Conservation (phyloP, 2,888 invertebrate genomes). For the Drosophila atroscutellata region DNA sequence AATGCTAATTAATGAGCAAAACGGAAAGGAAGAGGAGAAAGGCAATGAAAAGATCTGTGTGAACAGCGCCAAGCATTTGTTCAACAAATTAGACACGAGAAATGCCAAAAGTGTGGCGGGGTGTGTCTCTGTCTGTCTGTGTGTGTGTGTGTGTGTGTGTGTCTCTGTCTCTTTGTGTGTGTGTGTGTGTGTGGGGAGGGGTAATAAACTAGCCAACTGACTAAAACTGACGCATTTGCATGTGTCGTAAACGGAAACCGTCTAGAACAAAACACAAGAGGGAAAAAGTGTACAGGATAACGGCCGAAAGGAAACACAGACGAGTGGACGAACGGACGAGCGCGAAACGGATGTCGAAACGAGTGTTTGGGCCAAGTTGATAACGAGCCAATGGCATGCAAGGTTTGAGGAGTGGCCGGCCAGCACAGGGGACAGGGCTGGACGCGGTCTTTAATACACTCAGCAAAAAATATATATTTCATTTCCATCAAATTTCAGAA, state of each 20-base stretch:
- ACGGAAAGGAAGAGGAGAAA: background rate
- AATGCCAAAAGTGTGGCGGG: background rate
- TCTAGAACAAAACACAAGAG: conserved; percentile 8
- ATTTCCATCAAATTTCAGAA: background rate
- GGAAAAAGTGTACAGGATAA: background rate
- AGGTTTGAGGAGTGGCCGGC: conserved; percentile 52
- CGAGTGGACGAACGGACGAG: conserved; percentile 7
- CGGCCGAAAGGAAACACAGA: conserved; percentile 7
- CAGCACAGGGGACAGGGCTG: conserved; percentile 1
- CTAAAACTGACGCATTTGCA: conserved; percentile 59
- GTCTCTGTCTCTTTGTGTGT: too few species aligned
- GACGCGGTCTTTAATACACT: conserved; percentile 10
- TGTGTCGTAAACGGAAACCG: conserved; percentile 38
- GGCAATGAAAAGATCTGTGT: conserved; percentile 21
- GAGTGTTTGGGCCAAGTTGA: conserved; percentile 34
- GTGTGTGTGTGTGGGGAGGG: too few species aligned
- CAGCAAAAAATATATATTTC: background rate
- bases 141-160: too few species aligned
- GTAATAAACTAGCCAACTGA: conserved; percentile 23
- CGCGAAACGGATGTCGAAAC: conserved; percentile 39
- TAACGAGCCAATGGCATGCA: conserved; percentile 68
- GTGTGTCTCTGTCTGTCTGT: background rate
- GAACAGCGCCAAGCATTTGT: conserved; percentile 60
- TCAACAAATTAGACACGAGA: conserved; percentile 59
- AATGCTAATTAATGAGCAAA: conserved; percentile 64